phyloP scores from a whole-genome alignment of 2,113 vertebrate species.

The Chaetodon auriga region DNA sequence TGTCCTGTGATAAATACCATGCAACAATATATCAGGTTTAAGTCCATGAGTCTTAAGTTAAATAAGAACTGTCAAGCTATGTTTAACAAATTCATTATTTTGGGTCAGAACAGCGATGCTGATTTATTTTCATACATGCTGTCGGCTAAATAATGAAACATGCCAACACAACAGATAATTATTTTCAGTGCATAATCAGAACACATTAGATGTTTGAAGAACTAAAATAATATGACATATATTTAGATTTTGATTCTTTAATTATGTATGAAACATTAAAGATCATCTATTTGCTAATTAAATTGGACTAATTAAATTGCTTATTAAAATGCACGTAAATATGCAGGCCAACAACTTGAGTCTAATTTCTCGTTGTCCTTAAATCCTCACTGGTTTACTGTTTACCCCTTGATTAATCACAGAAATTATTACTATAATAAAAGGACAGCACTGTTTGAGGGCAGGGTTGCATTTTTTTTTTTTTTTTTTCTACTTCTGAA shows the following conservation, averaged over 20 bases:
- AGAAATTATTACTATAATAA: conserved; percentile 39
- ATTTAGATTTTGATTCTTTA: not conserved
- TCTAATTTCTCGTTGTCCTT: conserved; percentile 21
- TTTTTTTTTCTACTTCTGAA: too few species aligned
- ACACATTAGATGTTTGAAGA: not conserved
- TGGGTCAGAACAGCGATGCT: not conserved
- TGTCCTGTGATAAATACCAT: not conserved
- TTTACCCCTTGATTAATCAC: conserved; percentile 64
- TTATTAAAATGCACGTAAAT: not conserved
- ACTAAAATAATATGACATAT: too few species aligned
- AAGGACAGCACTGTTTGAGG: conserved; percentile 31
- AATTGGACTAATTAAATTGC: not conserved
- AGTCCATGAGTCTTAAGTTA: not conserved
- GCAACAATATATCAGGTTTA: not conserved
- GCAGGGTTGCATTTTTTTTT: conserved; percentile 41
- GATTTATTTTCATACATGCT: too few species aligned
- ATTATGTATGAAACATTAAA: not conserved
- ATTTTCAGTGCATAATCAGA: not conserved
- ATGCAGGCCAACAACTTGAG: conserved; percentile 14
- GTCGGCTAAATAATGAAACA: not conserved
- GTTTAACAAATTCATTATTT: not conserved
- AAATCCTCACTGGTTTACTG: conserved; percentile 19
- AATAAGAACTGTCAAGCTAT: not conserved
- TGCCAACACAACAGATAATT: not conserved
- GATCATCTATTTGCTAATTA: not conserved